phyloP scores from a whole-genome alignment of 2,888 invertebrate species.

The Hydroisotoma schaefferi region DNA sequence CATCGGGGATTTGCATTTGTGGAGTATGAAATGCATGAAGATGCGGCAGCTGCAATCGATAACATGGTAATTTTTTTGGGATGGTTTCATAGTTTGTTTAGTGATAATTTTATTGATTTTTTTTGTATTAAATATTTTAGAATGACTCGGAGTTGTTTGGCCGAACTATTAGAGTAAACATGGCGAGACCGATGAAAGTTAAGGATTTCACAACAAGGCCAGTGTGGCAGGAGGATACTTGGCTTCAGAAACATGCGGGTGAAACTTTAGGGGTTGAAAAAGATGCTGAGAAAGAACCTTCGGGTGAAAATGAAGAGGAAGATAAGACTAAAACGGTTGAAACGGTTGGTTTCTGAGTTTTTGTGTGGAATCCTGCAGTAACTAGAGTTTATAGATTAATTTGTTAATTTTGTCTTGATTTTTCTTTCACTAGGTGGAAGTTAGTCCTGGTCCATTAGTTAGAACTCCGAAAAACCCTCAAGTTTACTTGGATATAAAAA shows the following conservation, averaged over 20 bases:
- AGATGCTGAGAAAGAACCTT: constrained; percentile 48
- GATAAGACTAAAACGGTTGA: constrained; percentile 9
- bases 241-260: constrained; percentile 97
- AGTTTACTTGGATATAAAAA: constrained; percentile 92
- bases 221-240: constrained; percentile 97
- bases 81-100: neutral
- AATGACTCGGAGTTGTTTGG: constrained; percentile 98
- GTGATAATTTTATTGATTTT: constrained; percentile 7
- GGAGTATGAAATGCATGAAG: constrained; percentile 95
- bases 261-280: constrained; percentile 62
- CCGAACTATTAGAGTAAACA: constrained; percentile 88
- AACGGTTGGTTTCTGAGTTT: neutral
- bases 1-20: constrained; percentile 99
- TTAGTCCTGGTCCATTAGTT: constrained; percentile 38
- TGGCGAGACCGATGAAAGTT: constrained; percentile 94
- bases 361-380: neutral
- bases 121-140: constrained; percentile 54
- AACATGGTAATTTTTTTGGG: constrained; percentile 81
- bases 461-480: constrained; percentile 68
- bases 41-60: constrained; percentile 98
- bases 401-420: neutral
- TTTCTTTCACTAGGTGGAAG: constrained; percentile 21
- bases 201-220: constrained; percentile 92
- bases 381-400: neutral
- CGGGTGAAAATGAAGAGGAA: constrained; percentile 54